Base-by-base conservation (phyloP, 2,113 vertebrate species). In the Isichthys henryi region DNA sequence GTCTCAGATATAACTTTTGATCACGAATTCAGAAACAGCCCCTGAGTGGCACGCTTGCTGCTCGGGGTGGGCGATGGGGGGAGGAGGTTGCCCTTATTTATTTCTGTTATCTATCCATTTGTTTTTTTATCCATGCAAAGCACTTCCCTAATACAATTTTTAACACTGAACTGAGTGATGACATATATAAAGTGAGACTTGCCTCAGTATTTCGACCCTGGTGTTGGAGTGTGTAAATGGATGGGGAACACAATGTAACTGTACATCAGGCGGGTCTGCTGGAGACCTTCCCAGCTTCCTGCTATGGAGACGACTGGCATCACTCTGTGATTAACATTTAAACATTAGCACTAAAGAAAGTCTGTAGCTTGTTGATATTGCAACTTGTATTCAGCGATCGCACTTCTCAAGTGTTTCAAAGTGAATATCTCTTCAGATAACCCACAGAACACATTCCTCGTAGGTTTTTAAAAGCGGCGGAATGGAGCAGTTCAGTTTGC, bases 21-120 rank as follows among this genome's bases (percentile, higher is more conserved):
- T 95, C 94, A 95, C 92, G 90, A 93, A 95, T 94, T 94, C 93
- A 95, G 93, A 95, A 94, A 92, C 92, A 93, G 93, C 91, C 93
- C 93, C 95, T 92, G 90, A 82, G 93, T 94, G 93, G 89, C 88
- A 23, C 58, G 23, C 92, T 92, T 92, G 90, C 91, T 91, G 90
- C 83, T 89, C 6, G 90, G 88, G 91, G 90, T 88, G 56, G 86
- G 90, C 17, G 6, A 2, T 19, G 39, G 0, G 3, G 31, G 91
- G 90, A 88, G 17, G 84, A 89, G 89, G 87, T 88, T 39, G 50
- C 27, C 77, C 50, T 56, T 43, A 23, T 83, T 91, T 89, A 66
- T 53, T 49, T 84, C 45, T 87, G 70, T 89, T 80, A 15, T 52
- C 43, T 3, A 84, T 49, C 88, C 88, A 90, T 92, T 93, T 93